Conservation (phyloP, 64 coral and sea anemone genomes). For the Exaiptasia diaphana region DNA sequence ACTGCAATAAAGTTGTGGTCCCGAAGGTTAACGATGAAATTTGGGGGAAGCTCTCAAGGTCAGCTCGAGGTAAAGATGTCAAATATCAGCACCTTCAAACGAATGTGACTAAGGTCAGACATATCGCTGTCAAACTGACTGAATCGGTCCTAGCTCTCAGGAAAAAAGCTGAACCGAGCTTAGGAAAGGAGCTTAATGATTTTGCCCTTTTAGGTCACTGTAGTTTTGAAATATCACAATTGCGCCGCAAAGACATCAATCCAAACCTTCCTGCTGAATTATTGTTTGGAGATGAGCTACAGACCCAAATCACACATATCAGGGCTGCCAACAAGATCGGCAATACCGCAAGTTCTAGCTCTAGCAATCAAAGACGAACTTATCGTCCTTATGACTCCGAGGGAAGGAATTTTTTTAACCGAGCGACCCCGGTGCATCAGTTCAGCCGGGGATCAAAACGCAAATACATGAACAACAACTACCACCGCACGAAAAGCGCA, state of each 20-base stretch:
- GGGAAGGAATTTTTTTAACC: constrained; percentile 1
- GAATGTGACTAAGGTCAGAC: constrained; percentile 22
- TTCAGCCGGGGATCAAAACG: background rate
- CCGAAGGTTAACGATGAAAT: constrained; percentile 60
- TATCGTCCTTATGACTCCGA: background rate
- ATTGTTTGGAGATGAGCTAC: constrained; percentile 16
- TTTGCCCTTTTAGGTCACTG: constrained; percentile 1
- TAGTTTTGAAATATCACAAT: constrained; percentile 19
- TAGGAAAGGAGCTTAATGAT: constrained; percentile 1
- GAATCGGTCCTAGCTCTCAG: constrained; percentile 1
- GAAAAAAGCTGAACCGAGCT: constrained; percentile 2
- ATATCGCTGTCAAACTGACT: constrained; percentile 25
- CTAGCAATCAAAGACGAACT: constrained; percentile 1
- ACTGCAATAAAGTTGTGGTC: constrained; percentile 12
- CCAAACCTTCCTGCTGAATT: constrained; percentile 9
- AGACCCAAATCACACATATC: constrained; percentile 14
- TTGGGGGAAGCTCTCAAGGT: constrained; percentile 13
- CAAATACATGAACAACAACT: background rate
- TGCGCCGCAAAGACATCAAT: constrained; percentile 29
- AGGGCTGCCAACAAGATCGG: constrained; percentile 32
- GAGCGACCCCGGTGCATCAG: background rate
- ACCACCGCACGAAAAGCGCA: background rate
- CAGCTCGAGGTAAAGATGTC: constrained; percentile 27
- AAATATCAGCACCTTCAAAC: constrained; percentile 27
- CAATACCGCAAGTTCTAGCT: background rate